Conservation (phyloP, 2,797 vertebrate species). For the Pogoniulus pusillus region DNA sequence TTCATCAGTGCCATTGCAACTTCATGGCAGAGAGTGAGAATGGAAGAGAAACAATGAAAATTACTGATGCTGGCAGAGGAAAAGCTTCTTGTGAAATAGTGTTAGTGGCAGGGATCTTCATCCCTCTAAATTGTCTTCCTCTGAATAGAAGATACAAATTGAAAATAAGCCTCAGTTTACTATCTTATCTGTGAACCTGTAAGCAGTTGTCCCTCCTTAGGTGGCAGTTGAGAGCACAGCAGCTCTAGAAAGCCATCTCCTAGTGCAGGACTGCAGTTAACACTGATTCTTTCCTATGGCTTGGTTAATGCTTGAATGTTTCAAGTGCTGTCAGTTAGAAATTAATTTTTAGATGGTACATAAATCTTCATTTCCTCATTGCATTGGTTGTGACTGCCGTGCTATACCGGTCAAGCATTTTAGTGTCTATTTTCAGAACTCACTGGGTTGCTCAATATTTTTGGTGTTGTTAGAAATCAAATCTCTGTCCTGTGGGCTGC, state of each 20-base stretch:
- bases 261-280: not conserved
- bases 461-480: not conserved
- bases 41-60: not conserved
- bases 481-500: not conserved
- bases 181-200: not conserved
- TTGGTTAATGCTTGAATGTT: not conserved
- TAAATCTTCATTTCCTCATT: not conserved
- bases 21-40: rapidly evolving
- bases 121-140: not conserved
- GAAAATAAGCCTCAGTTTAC: not conserved
- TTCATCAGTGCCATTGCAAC: not conserved
- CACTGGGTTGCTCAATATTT: not conserved
- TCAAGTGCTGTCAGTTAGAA: not conserved
- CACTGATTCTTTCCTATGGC: not conserved
- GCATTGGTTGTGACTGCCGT: not conserved
- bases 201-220: not conserved
- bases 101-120: not conserved
- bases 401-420: not conserved
- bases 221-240: not conserved
- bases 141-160: not conserved
- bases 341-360: not conserved
- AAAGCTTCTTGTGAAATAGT: not conserved
- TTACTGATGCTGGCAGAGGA: not conserved
- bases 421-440: not conserved
- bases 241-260: not conserved